Evolutionary conservation across 30 jellyfish, hydroid and myxozoan species (phyloP).

Genomic region (Nemopilema nomurai): DNA sequence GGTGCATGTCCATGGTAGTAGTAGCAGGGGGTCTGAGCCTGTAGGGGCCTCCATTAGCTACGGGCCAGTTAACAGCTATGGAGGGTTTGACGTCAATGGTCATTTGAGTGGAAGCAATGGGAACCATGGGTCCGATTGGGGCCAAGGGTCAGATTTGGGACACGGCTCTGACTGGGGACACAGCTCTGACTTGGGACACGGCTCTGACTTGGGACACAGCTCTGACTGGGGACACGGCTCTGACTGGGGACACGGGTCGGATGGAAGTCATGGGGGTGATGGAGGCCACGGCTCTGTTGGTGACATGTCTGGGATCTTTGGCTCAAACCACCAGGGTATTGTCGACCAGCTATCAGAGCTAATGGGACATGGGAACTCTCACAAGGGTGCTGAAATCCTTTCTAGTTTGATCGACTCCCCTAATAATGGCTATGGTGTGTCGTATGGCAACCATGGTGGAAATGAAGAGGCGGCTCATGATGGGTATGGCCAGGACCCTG

Average conservation of each 20-base stretch:
- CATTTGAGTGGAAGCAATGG: slow-evolving; percentile 22
- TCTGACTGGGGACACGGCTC: slow-evolving; percentile 25
- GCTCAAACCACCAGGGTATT: slow-evolving; percentile 18
- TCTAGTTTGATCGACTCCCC: slow-evolving; percentile 43
- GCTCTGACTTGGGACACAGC: slow-evolving; percentile 15
- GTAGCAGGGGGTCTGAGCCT: not conserved
- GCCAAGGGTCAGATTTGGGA: slow-evolving; percentile 30
- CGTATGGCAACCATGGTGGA: slow-evolving; percentile 34
- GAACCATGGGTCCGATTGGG: slow-evolving; percentile 27
- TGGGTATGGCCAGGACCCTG: slow-evolving; percentile 49
- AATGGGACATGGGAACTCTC: slow-evolving; percentile 72
- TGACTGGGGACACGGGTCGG: slow-evolving; percentile 14
- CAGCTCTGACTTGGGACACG: slow-evolving; percentile 37
- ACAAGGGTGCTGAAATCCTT: slow-evolving; percentile 39
- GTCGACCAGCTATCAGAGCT: slow-evolving; percentile 34
- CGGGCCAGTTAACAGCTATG: slow-evolving; percentile 64
- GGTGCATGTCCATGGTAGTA: slow-evolving; percentile 1
- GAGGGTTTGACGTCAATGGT: slow-evolving; percentile 26
- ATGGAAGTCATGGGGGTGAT: slow-evolving; percentile 35
- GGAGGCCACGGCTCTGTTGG: slow-evolving; percentile 36
- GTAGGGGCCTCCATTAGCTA: slow-evolving; percentile 60
- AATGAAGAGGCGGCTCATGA: slow-evolving; percentile 12
- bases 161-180: slow-evolving; percentile 22
- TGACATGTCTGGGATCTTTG: slow-evolving; percentile 18
- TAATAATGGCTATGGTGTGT: slow-evolving; percentile 31